These are phyloP conservation scores for Speoplatyrhinus poulsoni DNA, from an alignment of 2,113 vertebrate species.

Conservation along the genomic window DNA sequence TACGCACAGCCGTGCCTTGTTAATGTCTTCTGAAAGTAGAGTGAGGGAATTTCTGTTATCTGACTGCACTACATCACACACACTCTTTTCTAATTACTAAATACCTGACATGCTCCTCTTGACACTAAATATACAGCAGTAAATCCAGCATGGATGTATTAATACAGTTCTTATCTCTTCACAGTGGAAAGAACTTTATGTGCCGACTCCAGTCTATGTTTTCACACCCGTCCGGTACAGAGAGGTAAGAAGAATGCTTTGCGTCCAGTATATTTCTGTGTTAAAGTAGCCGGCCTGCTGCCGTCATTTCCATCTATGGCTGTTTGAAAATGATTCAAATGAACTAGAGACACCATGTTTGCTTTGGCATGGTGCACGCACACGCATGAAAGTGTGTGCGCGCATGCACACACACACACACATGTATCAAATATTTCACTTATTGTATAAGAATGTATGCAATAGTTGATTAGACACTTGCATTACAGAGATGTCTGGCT, in stretches of 20 bases:
- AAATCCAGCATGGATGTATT: conserved; percentile 43
- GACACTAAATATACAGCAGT: conserved; percentile 65
- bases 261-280: conserved; percentile 56
- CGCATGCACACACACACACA: background rate
- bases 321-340: conserved; percentile 63
- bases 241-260: conserved; percentile 71
- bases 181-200: conserved; percentile 79
- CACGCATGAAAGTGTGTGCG: background rate
- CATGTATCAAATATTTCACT: conserved; percentile 38
- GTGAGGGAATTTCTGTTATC: background rate
- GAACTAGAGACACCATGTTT: conserved; percentile 60
- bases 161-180: conserved; percentile 52
- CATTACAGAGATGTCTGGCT: conserved; percentile 4
- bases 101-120: conserved; percentile 64
- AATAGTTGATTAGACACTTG: conserved; percentile 8
- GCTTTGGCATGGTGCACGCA: conserved; percentile 57
- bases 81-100: conserved; percentile 53
- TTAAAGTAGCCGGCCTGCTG: conserved; percentile 60
- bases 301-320: conserved; percentile 71
- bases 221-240: conserved; percentile 67
- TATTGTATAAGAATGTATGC: conserved; percentile 50
- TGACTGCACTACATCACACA: conserved; percentile 1
- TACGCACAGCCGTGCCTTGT: background rate
- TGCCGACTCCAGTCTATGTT: conserved; percentile 79
- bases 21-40: conserved; percentile 29